Percentiles rank a stretch among this genome's conserved stretches.
Conservation (phyloP, 1,140 invertebrate species). For the Aphaenogaster floridana region DNA sequence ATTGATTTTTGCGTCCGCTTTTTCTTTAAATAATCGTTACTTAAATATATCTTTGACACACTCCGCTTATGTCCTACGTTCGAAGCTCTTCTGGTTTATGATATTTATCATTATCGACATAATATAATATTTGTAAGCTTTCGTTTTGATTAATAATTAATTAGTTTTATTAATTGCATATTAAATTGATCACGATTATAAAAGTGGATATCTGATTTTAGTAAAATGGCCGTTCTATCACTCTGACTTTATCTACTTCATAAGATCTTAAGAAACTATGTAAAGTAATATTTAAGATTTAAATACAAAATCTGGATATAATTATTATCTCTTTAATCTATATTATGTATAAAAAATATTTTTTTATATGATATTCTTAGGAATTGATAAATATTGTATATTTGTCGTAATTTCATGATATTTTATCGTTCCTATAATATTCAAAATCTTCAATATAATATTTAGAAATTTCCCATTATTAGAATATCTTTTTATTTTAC, state of each 20-base stretch:
- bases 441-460: background rate
- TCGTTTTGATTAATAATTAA: background rate
- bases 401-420: background rate
- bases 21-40: background rate
- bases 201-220: background rate
- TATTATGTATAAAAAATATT: background rate
- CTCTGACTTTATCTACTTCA: background rate
- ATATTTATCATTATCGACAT: background rate
- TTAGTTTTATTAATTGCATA: background rate
- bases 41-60: background rate
- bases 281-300: background rate
- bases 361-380: background rate
- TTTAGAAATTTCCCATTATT: background rate
- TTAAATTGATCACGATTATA: background rate
- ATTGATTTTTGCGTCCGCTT: background rate
- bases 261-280: background rate
- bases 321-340: background rate
- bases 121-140: background rate
- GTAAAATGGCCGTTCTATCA: background rate
- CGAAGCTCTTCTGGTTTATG: background rate
- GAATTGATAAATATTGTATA: background rate
- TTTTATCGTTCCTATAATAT: background rate
- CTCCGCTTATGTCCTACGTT: background rate
- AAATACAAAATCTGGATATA: background rate
- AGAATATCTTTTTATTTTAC: background rate